Evolutionary conservation across 2,113 vertebrate species (phyloP), one percentile per base, ranked within the genome.

Genomic region (Phoenicopterus ruber): DNA sequence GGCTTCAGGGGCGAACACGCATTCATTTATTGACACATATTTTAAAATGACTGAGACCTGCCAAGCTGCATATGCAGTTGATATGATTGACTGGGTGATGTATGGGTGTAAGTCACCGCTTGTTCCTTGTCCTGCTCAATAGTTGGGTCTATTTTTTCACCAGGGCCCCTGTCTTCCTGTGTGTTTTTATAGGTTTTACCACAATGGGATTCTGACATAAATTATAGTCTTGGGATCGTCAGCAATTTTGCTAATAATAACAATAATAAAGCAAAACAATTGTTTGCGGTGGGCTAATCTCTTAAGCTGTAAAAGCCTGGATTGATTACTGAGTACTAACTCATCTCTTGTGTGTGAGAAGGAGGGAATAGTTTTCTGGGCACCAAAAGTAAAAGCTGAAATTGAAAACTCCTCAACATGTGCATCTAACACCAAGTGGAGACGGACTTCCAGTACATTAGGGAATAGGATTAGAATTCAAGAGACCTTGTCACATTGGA

Each of bases 211-310:
- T 61, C 71, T 70, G 79, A 83, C 82, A 57, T n/a, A 82, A 95
- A 92, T 80, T 73, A 62, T 3, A 76, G 22, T 62, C 46, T 31
- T 62, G 55, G 59, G 26, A 40, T 77, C 0, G 0, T 58, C 62
- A 73, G n/a, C 15, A 71, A 42, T 90, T 85, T 79, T 65, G 11
- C 42, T 86, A 92, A 82, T 57, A 87, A 87, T 71, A 93, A 71
- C 22, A 84, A 79, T 70, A 77, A 80, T 29, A 88, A 73, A 88
- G 36, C 2, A 72, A 80, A 91, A 57, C 17, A 31, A 31, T 59
- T 55, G 47, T 49, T 79, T 74, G 49, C 15, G 17, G n/a, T 63
- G 21, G 76, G 36, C 29, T 81, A 63, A 83, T 86, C 42, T 90
- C 38, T 83, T 67, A 87, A 77, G 2, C 16, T 88, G 17, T 46